Base-by-base conservation (phyloP, 1,140 invertebrate species). In the Psilanteris sp. region DNA sequence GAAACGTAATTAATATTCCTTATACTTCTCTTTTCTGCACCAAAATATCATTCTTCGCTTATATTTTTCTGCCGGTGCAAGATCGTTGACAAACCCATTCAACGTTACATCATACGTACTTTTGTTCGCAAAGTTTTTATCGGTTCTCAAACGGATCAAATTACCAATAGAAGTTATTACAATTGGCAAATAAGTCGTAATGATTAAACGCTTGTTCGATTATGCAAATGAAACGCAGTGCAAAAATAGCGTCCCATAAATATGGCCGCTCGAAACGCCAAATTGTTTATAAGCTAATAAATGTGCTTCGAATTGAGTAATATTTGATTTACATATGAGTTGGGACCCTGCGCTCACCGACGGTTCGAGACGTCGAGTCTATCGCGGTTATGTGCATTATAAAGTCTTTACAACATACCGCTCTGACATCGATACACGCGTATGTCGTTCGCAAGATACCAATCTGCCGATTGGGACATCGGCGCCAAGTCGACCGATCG, bases 391-490 rank as follows among this genome's bases (percentile, higher is more conserved):
- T 29, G 8, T 48, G 22, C 29, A 66, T 67, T 67, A 67, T 67
- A 54, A 8, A 67, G 62, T 67, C 62, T 67, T 67, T 67, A 67
- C 62, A 50, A 46, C 62, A 57, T 57, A 48, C 64, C 64, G 48
- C 52, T 18, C 52, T 46, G 64, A 57, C 64, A 55, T 55, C 50
- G 64, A 68, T 68, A 68, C 43, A 41, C 62, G 39, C 50, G 41
- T 68, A 68, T 68, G 64, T 68, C 64, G 64, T 39, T 68, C 52
- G 50, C 29, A 16, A 68, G 64, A 68, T 68, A 67, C 29, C 32
- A 43, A 68, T 68, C 50, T 68, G 41, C 41, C 32, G 64, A 68
- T 68, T 68, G 64, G 64, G 64, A 68, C 50, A 68, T 78, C 76
- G 76, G 61, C 48, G 34, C 36, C 36, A 39, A 13, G 46, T 48